Evolutionary conservation across 2,888 invertebrate genomes (phyloP).

Genomic region (Altica lythri): DNA sequence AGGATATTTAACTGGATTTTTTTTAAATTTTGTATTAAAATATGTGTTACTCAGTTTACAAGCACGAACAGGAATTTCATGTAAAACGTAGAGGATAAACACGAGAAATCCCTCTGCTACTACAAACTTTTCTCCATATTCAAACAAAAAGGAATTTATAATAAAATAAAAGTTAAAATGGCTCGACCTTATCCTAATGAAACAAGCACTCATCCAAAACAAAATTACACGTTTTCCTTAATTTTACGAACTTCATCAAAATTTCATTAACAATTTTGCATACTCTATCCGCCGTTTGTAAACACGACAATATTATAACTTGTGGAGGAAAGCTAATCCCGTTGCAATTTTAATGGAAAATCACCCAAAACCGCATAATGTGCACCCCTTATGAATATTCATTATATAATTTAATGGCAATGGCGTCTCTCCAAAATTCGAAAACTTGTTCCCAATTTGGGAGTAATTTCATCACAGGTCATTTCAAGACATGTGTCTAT

Average conservation of each 20-base stretch:
- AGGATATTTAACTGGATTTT: no score
- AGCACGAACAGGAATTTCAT: no score
- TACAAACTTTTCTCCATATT: conserved; percentile 1
- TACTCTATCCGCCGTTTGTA: conserved; percentile 18
- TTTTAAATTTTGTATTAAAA: no score
- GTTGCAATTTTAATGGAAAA: conserved; percentile 40
- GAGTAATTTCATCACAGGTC: no score
- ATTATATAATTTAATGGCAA: conserved; percentile 33
- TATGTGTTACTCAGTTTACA: no score
- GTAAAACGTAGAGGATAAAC: not conserved
- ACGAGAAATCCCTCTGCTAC: not conserved
- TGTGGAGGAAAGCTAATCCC: conserved; percentile 31
- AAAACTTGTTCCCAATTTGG: conserved; percentile 30
- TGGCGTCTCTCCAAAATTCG: conserved; percentile 29
- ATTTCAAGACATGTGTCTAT: no score
- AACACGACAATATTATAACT: conserved; percentile 34
- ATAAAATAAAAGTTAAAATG: conserved; percentile 15
- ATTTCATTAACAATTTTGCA: conserved; percentile 19
- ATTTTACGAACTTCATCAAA: conserved; percentile 7
- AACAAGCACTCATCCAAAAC: conserved; percentile 14
- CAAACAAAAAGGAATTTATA: conserved; percentile 10
- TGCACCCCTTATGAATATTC: conserved; percentile 39
- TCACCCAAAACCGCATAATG: conserved; percentile 38
- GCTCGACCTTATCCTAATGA: conserved; percentile 3
- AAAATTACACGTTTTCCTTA: conserved; percentile 15